Evolutionary conservation across 2,113 vertebrate species (phyloP).

Genomic region (Stercorarius parasiticus): DNA sequence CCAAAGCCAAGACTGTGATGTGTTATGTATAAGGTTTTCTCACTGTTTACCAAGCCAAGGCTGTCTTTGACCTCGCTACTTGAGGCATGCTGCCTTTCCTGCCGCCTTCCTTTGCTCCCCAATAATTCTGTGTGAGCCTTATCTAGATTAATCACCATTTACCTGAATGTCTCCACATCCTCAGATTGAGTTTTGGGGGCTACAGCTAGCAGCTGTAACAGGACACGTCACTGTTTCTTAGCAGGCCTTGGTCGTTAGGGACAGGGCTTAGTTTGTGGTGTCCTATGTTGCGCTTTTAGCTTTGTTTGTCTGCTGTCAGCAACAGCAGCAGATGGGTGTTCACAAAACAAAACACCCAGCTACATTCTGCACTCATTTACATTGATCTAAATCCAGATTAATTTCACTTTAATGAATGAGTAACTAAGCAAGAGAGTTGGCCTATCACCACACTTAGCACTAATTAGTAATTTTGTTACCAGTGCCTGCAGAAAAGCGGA

Average conservation of each 20-base stretch:
- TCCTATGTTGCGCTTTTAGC: not conserved
- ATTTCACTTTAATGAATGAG: slow-evolving; percentile 50
- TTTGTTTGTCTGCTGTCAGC: not conserved
- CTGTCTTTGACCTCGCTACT: not conserved
- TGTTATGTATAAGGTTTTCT: not conserved
- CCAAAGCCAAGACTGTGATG: not conserved
- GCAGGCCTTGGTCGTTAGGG: not conserved
- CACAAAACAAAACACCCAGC: not conserved
- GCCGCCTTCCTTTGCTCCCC: not conserved
- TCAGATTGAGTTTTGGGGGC: not conserved
- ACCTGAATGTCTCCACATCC: not conserved
- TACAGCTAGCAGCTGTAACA: accelerated
- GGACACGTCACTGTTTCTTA: not conserved
- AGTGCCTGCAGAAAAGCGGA: not conserved
- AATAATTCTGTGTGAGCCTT: not conserved
- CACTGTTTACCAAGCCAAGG: not conserved
- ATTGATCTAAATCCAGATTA: slow-evolving; percentile 36
- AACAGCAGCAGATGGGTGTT: not conserved
- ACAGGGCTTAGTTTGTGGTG: not conserved
- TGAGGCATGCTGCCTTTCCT: not conserved
- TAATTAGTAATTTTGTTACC: slow-evolving; percentile 49
- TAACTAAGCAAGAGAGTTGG: slow-evolving; percentile 11
- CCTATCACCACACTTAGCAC: not conserved
- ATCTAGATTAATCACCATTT: not conserved
- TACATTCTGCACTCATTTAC: slow-evolving; percentile 6